Percentiles rank a stretch among this genome's conserved stretches.
Conservation (phyloP, 1,140 invertebrate genomes). For the Neodiprion virginianus region DNA sequence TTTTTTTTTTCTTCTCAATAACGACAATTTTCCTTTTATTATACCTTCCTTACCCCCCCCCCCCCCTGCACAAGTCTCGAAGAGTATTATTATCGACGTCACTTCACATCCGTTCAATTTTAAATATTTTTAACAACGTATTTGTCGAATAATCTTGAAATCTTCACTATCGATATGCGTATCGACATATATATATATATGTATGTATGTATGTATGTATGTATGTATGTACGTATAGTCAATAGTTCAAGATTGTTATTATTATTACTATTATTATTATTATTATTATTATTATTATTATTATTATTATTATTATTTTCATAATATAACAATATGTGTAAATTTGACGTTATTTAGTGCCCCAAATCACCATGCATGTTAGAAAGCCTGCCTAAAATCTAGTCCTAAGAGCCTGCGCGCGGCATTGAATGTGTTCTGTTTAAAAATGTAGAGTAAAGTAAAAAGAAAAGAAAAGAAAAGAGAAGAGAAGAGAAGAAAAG, state of each 20-base stretch:
- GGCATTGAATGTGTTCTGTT: background rate
- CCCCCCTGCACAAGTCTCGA: no score
- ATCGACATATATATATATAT: no score
- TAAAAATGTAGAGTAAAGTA: constrained; percentile 20
- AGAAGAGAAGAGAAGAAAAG: constrained; percentile 16
- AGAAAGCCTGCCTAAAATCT: constrained; percentile 37
- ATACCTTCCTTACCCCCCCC: no score
- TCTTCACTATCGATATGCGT: background rate
- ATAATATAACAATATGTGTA: no score
- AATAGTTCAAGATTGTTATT: background rate
- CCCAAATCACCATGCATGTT: constrained; percentile 16
- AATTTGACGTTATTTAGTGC: background rate
- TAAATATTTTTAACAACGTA: no score
- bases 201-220: background rate
- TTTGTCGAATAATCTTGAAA: no score
- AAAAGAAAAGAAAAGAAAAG: constrained; percentile 21
- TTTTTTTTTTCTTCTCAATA: no score
- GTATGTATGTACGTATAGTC: background rate
- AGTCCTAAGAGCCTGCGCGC: constrained; percentile 35
- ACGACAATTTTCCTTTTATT: no score
- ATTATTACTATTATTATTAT: background rate
- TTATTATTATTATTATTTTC: background rate
- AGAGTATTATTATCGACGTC: no score
- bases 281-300: background rate
- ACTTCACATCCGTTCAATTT: no score